Percentiles rank a stretch among this genome's conserved stretches.
phyloP scores from a whole-genome alignment of 2,797 vertebrate genomes.

The Pygocentrus nattereri region DNA sequence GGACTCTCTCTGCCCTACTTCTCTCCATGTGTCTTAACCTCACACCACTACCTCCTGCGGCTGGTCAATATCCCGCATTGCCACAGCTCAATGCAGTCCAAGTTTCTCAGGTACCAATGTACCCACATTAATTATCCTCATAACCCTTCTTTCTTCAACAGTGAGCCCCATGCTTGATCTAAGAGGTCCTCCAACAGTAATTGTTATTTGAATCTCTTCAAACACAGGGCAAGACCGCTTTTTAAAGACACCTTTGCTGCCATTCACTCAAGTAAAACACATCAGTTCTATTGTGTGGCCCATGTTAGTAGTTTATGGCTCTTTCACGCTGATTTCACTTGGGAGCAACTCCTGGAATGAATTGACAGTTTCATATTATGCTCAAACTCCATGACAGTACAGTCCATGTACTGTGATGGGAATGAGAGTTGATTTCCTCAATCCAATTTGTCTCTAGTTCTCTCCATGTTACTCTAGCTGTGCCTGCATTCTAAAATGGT shows the following conservation, averaged over 20 bases:
- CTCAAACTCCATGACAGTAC: background rate
- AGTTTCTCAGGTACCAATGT: slow-evolving; percentile 28
- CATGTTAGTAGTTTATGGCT: background rate
- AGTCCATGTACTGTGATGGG: slow-evolving; percentile 19
- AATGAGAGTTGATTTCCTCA: background rate
- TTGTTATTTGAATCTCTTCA: slow-evolving; percentile 39
- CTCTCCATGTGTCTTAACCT: slow-evolving; percentile 28
- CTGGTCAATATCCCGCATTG: slow-evolving; percentile 34
- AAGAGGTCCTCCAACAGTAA: slow-evolving; percentile 41
- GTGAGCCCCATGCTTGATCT: slow-evolving; percentile 20
- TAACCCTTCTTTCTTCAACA: slow-evolving; percentile 29
- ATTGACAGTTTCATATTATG: slow-evolving; percentile 1
- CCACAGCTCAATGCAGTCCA: background rate
- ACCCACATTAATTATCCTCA: slow-evolving; percentile 42
- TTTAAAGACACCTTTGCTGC: slow-evolving; percentile 17
- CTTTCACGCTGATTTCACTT: background rate
- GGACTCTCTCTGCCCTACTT: slow-evolving; percentile 20
- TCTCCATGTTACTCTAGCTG: background rate
- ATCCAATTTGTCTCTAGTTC: background rate
- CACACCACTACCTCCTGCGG: background rate
- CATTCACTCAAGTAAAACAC: background rate
- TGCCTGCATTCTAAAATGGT: background rate
- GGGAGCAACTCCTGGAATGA: background rate
- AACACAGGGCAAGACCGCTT: slow-evolving; percentile 31
- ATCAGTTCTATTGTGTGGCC: background rate